Evolutionary conservation across 1,140 invertebrate species (phyloP), one percentile per base, ranked within the genome.

Genomic region (Kradibia gibbosae): DNA sequence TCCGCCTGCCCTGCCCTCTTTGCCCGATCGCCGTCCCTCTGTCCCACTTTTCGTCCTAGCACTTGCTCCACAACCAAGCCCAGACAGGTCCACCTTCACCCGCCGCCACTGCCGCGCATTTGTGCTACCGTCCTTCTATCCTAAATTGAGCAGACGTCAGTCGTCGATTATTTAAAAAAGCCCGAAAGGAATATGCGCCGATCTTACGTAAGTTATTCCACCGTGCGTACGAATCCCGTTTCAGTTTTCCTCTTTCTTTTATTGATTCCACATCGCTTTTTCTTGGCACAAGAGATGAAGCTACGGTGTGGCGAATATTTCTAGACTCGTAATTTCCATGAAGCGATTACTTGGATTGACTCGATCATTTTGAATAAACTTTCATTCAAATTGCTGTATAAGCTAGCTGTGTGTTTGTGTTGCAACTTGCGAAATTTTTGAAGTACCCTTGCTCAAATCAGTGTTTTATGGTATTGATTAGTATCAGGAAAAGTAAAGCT

Each of bases 111-210:
- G 15, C 50, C 15, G 10, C 70, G 7, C 20, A 22, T n/a, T n/a
- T 5, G 34, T 39, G 17, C 62, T 39, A 67, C 39, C 20, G 34
- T 65, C 22, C n/a, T 60, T 60, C n/a, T 55, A 31, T 55, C 53
- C 74, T 77, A 81, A 81, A 81, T 71, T 53, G 65, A 70, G 62
- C 65, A 81, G 50, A 77, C 77, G 73, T 77, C 74, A 77, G 65
- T 81, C 79, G 72, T 81, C 78, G 78, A 80, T 80, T 80, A 80
- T 73, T 80, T 80, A 80, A 80, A 80, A 71, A 77, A 71, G 31
- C 10, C 20, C 28, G 25, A 13, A 8, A 62, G 20, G 28, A 50
- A 72, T 79, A 79, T 79, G 67, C 53, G 36, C 13, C 15, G 74
- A 65, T 48, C 25, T 15, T 28, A 39, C n/a, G 15, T 25, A 50